These are phyloP conservation scores for Pararge aegeria DNA, from an alignment of 1,140 invertebrate genomes.

Conservation along the genomic window DNA sequence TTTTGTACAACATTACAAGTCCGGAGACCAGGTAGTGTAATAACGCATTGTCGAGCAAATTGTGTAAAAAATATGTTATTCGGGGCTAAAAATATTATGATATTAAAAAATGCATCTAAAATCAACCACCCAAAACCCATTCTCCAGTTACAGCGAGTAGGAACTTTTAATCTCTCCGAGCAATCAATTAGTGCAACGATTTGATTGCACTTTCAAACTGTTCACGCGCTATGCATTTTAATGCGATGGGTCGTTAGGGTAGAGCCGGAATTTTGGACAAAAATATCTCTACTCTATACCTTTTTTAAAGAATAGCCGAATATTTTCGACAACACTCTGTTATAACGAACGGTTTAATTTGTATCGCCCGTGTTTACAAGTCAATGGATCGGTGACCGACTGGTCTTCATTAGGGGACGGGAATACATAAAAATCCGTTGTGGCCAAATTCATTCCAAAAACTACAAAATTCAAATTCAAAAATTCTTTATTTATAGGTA, in stretches of 20 bases:
- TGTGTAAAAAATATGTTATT: too few relatives aligned
- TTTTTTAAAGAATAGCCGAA: not conserved
- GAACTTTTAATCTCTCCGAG: conserved; percentile 39
- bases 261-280: conserved; percentile 1
- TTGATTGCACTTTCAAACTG: conserved; percentile 44
- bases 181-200: conserved; percentile 48
- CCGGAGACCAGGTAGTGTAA: too few relatives aligned
- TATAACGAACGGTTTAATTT: conserved; percentile 12
- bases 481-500: too few relatives aligned
- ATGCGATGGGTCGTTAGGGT: conserved; percentile 33
- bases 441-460: too few relatives aligned
- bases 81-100: not conserved
- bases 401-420: not conserved
- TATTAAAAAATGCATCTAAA: not conserved
- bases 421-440: not conserved
- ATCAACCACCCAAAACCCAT: not conserved
- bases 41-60: too few relatives aligned
- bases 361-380: not conserved
- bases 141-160: not conserved
- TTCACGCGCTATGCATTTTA: conserved; percentile 48
- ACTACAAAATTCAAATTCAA: too few relatives aligned
- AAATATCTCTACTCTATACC: not conserved
- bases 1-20: too few relatives aligned
- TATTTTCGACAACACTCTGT: not conserved
- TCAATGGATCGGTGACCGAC: not conserved